Evolutionary conservation across 2,113 vertebrate genomes (phyloP).

Genomic region (Daubentonia madagascariensis): DNA sequence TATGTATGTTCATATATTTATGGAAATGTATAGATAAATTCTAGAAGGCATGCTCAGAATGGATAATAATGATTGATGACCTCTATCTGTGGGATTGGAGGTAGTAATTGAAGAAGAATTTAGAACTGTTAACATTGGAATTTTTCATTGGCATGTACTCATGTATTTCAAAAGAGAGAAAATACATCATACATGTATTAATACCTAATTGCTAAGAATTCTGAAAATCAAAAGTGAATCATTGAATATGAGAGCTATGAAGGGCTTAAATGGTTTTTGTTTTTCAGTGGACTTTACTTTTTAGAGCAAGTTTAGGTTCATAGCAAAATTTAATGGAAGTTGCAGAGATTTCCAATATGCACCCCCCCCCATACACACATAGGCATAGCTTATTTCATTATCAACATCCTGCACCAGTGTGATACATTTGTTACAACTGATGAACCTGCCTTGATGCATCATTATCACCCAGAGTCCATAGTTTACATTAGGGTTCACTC

Average conservation of each 20-base stretch:
- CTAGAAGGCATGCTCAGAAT: neutral
- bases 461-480: neutral
- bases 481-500: neutral
- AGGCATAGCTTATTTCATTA: neutral
- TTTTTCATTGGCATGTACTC: neutral
- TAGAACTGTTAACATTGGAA: neutral
- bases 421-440: neutral
- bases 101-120: neutral
- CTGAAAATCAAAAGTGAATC: slow-evolving; percentile 8
- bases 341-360: neutral
- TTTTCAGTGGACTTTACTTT: neutral
- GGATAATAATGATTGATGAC: neutral
- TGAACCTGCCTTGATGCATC: neutral
- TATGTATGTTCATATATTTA: neutral
- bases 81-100: neutral
- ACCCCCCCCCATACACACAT: no score
- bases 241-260: neutral
- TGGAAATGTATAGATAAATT: neutral
- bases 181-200: neutral
- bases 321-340: neutral
- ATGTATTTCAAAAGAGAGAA: neutral
- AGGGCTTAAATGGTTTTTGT: neutral
- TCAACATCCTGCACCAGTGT: neutral
- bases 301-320: neutral
- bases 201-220: neutral